Base-by-base conservation (phyloP, 2,797 vertebrate genomes). In the Vireo griseus region DNA sequence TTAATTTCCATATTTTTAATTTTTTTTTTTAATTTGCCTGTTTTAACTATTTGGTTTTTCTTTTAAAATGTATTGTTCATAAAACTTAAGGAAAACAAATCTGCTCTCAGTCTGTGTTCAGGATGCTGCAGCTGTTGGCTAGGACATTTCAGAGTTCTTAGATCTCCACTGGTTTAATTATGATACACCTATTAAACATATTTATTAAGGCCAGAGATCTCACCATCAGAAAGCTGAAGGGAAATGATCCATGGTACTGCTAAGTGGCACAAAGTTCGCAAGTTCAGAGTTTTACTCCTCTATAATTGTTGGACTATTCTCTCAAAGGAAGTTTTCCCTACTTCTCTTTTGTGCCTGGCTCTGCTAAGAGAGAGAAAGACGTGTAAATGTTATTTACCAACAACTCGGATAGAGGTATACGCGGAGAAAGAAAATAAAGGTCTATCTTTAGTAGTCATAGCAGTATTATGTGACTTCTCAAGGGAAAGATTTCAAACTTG, bases 1-100 rank as follows among this genome's bases (percentile, higher is more conserved):
- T 10, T 11, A 15, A 13, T 15, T 35, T 21, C 0, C 25, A 13
- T 16, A 9, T 3, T 13, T 9, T 57, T 2, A 48, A 7, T 3
- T 29, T 31, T 21, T 8, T 14, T 6, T 20, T 8, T 35, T n/a
- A n/a, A 11, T 40, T 71, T 16, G 0, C 16, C 11, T 55, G 1
- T 7, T 66, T 83, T n/a, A 75, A 52, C 1, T 7, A 17, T 71
- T 51, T 44, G 2, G 0, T 0, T 11, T 47, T 67, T 68, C 3
- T 77, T 45, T 55, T 50, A 15, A 51, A 50, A 35, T 11, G 8
- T 25, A 15, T 19, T 61, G 3, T 35, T 86, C 29, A 39, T 39
- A 54, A 84, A 75, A 48, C 8, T 44, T 79, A 5, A 40, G 19
- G 10, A 54, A 48, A 48, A 59, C 5, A 48, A 72, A 44, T 18